Evolutionary conservation across 2,888 invertebrate species (phyloP).

Genomic region (Andrena camellia): DNA sequence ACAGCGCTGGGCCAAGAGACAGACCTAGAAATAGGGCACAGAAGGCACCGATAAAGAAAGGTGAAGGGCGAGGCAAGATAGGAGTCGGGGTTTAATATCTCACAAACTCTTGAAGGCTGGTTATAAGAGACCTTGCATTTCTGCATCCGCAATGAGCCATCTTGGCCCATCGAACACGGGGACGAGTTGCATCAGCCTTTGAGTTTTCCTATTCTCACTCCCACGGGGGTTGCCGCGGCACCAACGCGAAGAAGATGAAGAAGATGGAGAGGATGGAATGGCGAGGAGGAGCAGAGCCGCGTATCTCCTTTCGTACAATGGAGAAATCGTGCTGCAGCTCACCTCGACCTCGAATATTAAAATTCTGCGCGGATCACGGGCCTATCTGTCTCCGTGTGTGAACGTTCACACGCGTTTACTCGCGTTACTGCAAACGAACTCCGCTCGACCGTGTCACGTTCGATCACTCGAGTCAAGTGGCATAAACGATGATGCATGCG

Average conservation of each 20-base stretch:
- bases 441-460: constrained; percentile 69
- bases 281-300: background rate
- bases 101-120: constrained; percentile 69
- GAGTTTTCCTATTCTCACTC: constrained; percentile 72
- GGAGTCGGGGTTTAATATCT: constrained; percentile 77
- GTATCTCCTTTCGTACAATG: background rate
- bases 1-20: constrained; percentile 11
- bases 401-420: constrained; percentile 48
- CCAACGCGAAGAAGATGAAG: constrained; percentile 1
- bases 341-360: constrained; percentile 58
- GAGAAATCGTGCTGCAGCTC: constrained; percentile 22
- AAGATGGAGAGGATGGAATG: background rate
- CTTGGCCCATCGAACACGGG: constrained; percentile 55
- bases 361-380: constrained; percentile 52
- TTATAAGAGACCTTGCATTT: constrained; percentile 77
- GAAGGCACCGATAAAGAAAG: constrained; percentile 4
- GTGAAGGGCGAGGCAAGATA: background rate
- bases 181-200: constrained; percentile 67
- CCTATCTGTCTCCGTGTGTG: constrained; percentile 15
- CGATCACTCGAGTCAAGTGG: constrained; percentile 75
- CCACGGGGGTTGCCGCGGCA: constrained; percentile 50
- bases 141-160: constrained; percentile 78
- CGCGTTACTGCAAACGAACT: constrained; percentile 61
- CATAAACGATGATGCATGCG: constrained; percentile 77
- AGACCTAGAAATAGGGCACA: constrained; percentile 26